Percentiles rank a stretch among this genome's conserved stretches.
Conservation (phyloP, 1,140 invertebrate species). For the Drosophila malerkotliana region DNA sequence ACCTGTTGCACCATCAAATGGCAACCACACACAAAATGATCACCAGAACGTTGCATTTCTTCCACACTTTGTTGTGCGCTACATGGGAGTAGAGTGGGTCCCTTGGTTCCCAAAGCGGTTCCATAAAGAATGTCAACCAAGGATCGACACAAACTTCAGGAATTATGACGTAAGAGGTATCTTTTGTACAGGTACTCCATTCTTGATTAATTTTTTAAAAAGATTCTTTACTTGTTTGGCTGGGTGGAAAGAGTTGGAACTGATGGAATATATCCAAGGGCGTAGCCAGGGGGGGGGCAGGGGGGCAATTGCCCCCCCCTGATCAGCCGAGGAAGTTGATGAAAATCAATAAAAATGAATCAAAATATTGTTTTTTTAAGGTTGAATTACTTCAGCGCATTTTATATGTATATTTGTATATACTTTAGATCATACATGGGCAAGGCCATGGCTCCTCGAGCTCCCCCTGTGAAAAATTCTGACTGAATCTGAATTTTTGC, state of each 20-base stretch:
- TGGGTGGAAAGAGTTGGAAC: neutral
- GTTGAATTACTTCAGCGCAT: too few relatives aligned
- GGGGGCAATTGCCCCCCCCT: too few relatives aligned
- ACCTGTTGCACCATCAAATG: conserved; percentile 16
- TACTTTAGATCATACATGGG: too few relatives aligned
- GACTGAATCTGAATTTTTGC: too few relatives aligned
- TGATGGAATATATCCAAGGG: too few relatives aligned
- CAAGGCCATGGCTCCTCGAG: too few relatives aligned
- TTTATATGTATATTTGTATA: too few relatives aligned
- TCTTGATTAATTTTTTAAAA: conserved; percentile 19
- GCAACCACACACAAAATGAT: conserved; percentile 34
- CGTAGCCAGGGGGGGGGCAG: too few relatives aligned
- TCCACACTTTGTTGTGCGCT: conserved; percentile 48
- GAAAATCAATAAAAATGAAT: too few relatives aligned
- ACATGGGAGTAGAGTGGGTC: conserved; percentile 38
- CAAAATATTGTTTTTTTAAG: too few relatives aligned
- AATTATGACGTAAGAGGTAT: conserved; percentile 24
- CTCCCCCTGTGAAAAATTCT: too few relatives aligned
- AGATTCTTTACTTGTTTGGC: neutral
- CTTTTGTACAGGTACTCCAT: conserved; percentile 13
- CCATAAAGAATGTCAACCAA: conserved; percentile 37
- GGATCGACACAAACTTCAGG: conserved; percentile 35
- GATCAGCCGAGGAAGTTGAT: too few relatives aligned
- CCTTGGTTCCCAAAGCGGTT: conserved; percentile 21
- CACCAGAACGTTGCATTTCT: conserved; percentile 33